Conservation (phyloP, 2,113 vertebrate genomes). For the Coregonus clupeaformis region DNA sequence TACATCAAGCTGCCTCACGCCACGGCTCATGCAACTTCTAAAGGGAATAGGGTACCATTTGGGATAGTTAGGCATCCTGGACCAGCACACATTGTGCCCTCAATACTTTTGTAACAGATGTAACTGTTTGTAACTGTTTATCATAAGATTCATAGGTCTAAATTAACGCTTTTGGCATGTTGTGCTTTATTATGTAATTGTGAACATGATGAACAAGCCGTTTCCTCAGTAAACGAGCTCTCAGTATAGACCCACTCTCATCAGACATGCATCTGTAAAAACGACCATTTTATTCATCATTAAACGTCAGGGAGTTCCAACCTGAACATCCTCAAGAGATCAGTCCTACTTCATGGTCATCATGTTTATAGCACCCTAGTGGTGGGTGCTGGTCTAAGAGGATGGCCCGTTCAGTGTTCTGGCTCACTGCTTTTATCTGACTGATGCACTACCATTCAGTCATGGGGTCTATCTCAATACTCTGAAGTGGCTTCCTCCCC, state of each 20-base stretch:
- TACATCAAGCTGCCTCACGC: too few relatives aligned
- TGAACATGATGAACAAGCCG: conserved; percentile 2
- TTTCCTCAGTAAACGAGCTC: background rate
- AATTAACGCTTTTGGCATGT: background rate
- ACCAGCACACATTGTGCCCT: background rate
- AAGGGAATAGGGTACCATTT: too few relatives aligned
- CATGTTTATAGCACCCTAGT: conserved; percentile 34
- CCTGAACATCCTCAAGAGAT: conserved; percentile 19
- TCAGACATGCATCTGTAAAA: background rate
- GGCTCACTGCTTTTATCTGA: conserved; percentile 53
- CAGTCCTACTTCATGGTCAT: background rate
- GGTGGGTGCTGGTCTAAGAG: conserved; percentile 35
- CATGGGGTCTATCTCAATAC: conserved; percentile 27
- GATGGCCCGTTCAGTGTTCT: conserved; percentile 40
- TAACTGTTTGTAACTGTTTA: too few relatives aligned
- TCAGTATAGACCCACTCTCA: background rate
- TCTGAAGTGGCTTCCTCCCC: too few relatives aligned
- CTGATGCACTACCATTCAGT: conserved; percentile 30
- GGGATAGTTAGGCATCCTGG: background rate
- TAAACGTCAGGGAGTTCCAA: background rate
- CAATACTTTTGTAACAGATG: background rate
- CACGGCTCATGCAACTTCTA: too few relatives aligned
- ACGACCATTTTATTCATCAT: background rate
- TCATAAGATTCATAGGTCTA: background rate
- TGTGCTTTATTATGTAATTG: background rate